A percentile compares a stretch with the other conserved stretches of the same genome.
phyloP scores from a whole-genome alignment of 2,113 vertebrate genomes.

The Cyanocitta stelleri region DNA sequence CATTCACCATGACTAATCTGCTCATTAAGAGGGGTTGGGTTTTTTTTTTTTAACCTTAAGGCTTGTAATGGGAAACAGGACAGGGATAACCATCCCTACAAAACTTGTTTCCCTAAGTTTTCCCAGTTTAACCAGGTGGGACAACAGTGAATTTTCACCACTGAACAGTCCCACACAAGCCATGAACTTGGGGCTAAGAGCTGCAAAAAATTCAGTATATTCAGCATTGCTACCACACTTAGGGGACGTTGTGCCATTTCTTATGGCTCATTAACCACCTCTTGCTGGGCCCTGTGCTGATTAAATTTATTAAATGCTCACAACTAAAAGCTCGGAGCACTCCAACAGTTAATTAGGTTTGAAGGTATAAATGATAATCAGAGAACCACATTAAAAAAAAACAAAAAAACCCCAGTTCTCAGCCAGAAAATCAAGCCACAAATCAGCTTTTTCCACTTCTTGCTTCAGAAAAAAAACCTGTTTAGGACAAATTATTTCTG shows the following conservation, averaged over 20 bases:
- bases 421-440: not conserved
- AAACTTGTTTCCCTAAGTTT: not conserved
- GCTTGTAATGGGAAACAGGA: not conserved
- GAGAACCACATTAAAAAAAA: not conserved
- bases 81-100: not conserved
- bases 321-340: not conserved
- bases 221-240: not conserved
- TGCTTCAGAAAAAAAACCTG: not conserved
- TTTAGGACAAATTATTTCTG: not conserved
- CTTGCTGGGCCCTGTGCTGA: not conserved
- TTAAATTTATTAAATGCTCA: not conserved
- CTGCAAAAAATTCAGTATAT: not conserved
- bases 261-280: not conserved
- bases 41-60: not conserved
- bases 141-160: not conserved
- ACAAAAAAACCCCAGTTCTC: not conserved
- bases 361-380: not conserved
- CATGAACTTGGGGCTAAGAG: not conserved
- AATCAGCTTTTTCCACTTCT: not conserved
- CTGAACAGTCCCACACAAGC: not conserved
- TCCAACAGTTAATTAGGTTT: not conserved
- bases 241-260: not conserved
- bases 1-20: not conserved
- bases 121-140: not conserved
- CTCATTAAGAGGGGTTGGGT: not conserved